A percentile compares a stretch with the other conserved stretches of the same genome.
phyloP scores from a whole-genome alignment of 2,113 vertebrate genomes.

The Catharus fuscescens region DNA sequence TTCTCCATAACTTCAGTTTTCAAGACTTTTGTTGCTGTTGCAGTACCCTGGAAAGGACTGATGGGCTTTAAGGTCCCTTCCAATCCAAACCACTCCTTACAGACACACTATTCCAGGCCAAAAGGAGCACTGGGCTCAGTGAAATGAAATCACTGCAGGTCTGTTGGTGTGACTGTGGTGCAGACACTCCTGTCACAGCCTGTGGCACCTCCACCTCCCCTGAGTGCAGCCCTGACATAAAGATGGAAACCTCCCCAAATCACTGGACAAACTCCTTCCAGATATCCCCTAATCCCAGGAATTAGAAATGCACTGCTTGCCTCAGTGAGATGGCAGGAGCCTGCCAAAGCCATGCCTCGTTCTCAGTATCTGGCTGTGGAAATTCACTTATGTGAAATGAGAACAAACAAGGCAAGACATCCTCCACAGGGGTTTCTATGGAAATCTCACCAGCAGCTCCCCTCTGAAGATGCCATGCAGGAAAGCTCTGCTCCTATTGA shows the following conservation, averaged over 20 bases:
- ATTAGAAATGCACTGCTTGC: not conserved
- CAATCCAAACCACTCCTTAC: not conserved
- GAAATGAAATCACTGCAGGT: not conserved
- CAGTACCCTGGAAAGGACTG: not conserved
- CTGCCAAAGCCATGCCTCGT: constrained; percentile 15
- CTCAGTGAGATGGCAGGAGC: not conserved
- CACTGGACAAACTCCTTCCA: not conserved
- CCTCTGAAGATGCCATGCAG: not conserved
- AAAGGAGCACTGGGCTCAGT: not conserved
- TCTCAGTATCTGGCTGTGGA: constrained; percentile 12
- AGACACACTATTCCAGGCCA: rapidly evolving
- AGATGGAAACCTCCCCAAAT: not conserved
- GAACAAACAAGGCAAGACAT: constrained; percentile 5
- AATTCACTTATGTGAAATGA: constrained; percentile 34
- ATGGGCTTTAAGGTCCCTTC: not conserved
- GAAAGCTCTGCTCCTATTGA: constrained; percentile 25
- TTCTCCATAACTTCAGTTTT: not conserved
- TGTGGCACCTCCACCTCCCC: not conserved
- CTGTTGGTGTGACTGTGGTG: not conserved
- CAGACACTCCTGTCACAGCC: not conserved
- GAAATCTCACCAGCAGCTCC: constrained; percentile 45
- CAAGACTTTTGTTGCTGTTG: not conserved
- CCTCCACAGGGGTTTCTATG: constrained; percentile 47
- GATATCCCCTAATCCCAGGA: not conserved
- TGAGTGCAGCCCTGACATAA: not conserved